Evolutionary conservation across 2,797 vertebrate species (phyloP).

Genomic region (Arremon aurantiirostris): DNA sequence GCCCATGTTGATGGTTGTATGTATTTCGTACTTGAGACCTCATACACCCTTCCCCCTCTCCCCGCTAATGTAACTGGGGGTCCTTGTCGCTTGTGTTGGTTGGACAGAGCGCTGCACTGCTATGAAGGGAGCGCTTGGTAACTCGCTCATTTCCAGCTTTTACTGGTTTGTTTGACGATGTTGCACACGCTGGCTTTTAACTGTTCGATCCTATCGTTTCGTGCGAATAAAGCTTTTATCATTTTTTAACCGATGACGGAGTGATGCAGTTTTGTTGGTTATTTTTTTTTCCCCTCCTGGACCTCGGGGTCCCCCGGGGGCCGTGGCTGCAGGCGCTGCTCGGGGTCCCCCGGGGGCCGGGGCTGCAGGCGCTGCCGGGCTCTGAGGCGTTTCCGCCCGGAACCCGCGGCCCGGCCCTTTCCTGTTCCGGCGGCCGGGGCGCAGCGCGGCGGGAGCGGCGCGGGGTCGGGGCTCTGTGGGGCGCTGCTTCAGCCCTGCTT

Average conservation of each 20-base stretch:
- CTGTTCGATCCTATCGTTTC: neutral
- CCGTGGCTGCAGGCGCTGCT: rapidly evolving
- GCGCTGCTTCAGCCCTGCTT: neutral
- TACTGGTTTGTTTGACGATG: neutral
- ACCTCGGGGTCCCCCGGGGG: too few species aligned
- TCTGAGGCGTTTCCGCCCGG: neutral
- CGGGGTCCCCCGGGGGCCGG: too few species aligned
- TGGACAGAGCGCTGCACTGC: neutral
- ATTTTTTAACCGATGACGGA: neutral
- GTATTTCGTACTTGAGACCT: neutral
- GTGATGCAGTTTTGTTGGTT: neutral
- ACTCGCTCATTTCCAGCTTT: neutral
- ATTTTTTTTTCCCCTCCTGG: rapidly evolving
- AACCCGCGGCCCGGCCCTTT: neutral
- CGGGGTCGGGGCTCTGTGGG: neutral
- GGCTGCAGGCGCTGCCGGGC: rapidly evolving
- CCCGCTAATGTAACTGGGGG: neutral
- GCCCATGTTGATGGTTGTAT: neutral
- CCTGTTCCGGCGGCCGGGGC: neutral
- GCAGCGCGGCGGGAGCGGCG: neutral
- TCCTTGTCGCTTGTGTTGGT: neutral
- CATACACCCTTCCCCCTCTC: neutral
- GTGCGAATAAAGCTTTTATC: constrained; percentile 73
- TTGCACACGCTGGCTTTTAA: neutral
- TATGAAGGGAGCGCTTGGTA: rapidly evolving